phyloP scores from a whole-genome alignment of 2,888 invertebrate genomes.

The Allophyes oxyacanthae region DNA sequence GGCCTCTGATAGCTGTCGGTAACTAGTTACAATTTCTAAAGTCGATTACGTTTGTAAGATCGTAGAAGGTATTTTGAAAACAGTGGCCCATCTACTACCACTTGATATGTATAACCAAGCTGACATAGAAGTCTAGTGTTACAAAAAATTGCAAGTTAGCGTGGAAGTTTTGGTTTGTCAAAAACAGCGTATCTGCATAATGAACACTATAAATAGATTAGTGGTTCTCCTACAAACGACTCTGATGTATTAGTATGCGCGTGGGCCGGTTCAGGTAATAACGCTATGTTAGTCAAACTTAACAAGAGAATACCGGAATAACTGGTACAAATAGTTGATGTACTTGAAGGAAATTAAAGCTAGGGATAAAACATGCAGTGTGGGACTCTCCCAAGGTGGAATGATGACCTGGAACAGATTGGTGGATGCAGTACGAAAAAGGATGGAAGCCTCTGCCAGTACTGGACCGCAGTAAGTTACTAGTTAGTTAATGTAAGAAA shows the following conservation, averaged over 20 bases:
- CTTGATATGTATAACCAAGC: too few species aligned
- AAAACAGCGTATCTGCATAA: slow-evolving; percentile 7
- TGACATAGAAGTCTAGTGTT: too few species aligned
- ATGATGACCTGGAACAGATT: neutral
- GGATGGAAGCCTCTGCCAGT: too few species aligned
- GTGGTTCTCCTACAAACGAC: slow-evolving; percentile 50
- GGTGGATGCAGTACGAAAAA: too few species aligned
- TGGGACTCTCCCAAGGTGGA: neutral
- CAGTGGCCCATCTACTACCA: too few species aligned
- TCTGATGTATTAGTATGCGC: slow-evolving; percentile 36
- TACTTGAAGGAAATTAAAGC: neutral
- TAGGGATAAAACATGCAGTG: neutral
- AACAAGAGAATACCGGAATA: slow-evolving; percentile 43
- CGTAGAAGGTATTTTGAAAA: too few species aligned
- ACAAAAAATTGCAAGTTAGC: neutral
- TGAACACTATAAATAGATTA: slow-evolving; percentile 43
- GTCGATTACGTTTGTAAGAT: too few species aligned
- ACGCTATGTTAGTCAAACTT: slow-evolving; percentile 51
- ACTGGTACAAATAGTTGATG: slow-evolving; percentile 1
- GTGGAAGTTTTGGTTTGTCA: neutral
- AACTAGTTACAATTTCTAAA: too few species aligned
- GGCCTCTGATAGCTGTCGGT: too few species aligned
- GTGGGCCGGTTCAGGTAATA: slow-evolving; percentile 42
- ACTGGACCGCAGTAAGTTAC: too few species aligned
- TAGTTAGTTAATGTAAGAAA: too few species aligned